Conservation (phyloP, 2,113 vertebrate genomes). For the Ifrita kowaldi region DNA sequence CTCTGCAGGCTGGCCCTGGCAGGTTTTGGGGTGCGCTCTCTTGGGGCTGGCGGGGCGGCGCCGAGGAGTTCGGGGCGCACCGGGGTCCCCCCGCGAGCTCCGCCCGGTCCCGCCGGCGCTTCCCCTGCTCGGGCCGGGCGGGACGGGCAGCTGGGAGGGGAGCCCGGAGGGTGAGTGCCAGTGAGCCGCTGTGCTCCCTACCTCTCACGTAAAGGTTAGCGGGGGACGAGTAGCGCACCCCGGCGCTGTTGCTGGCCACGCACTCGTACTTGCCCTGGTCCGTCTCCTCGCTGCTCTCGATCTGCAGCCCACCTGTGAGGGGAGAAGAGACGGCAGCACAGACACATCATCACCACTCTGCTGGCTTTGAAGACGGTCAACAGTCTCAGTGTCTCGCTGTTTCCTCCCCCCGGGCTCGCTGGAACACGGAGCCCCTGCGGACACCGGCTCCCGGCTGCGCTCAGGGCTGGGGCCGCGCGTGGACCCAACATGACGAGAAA, state of each 20-base stretch:
- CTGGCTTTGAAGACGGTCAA: not conserved
- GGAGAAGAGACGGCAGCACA: slow-evolving; percentile 48
- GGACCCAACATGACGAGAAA: rapidly evolving
- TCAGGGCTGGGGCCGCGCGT: rapidly evolving
- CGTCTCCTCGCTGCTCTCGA: slow-evolving; percentile 97
- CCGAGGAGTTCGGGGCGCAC: rapidly evolving
- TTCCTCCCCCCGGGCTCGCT: not conserved
- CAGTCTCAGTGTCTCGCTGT: rapidly evolving
- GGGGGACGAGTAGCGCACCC: slow-evolving; percentile 95
- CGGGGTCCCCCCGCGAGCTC: not conserved
- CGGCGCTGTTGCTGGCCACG: slow-evolving; percentile 94
- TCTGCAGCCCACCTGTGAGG: slow-evolving; percentile 92
- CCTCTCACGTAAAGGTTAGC: slow-evolving; percentile 99
- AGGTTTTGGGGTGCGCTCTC: not conserved
- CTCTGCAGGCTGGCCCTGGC: not conserved
- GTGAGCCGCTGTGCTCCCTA: slow-evolving; percentile 83
- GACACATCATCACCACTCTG: not conserved
- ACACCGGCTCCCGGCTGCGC: rapidly evolving
- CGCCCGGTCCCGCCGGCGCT: not conserved
- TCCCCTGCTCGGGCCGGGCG: not conserved
- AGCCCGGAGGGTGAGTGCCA: not conserved
- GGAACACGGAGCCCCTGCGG: not conserved
- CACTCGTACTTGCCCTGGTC: slow-evolving; percentile 99
- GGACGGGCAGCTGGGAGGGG: not conserved
- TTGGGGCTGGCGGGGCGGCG: rapidly evolving